Base-by-base conservation (phyloP, 2,113 vertebrate species). In the Pelecanoides urinatrix region DNA sequence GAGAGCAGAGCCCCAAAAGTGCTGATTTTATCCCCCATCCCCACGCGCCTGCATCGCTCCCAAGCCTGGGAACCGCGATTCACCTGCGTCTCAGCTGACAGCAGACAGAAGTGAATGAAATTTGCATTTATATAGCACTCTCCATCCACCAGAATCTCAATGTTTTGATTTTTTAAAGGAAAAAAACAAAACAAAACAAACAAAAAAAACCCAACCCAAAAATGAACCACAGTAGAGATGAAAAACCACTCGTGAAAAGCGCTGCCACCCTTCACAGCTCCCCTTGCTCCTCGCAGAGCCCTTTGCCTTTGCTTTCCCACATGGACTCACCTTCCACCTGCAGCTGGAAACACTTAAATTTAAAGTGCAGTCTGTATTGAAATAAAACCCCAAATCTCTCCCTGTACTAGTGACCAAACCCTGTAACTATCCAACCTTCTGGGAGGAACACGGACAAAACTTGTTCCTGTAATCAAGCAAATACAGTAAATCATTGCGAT, bases 21-120 rank as follows among this genome's bases (percentile, higher is more conserved):
- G 56, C 56, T 26, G 44, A 22, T 72, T 75, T 89, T 65, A 27
- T 27, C 14, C 50, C 38, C 22, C 9, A 56, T 15, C 20, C 40
- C 45, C 2, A 0, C 1, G 1, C 1, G 2, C 11, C 22, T 3
- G 0, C 36, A 14, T 14, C 4, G 0, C 16, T 83, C 34, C 32
- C 0, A 0, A 52, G 9, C 16, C 32, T 16, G 27, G 10, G 23
- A 76, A 17, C 32, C 5, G 15, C 3, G 2, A 40, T 44, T 74
- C 59, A 77, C 59, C 89, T 75, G 76, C 4, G 0, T 30, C 53
- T 29, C 67, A 53, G 58, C 42, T n/a, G 65, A 38, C 0, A 0
- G 76, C 56, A 55, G n/a, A 20, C 9, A 71, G 47, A 62, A n/a
- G 4, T 2, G 17, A 82, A 61, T 12, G 3, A 61, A 38, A 49